Conservation (phyloP, 2,797 vertebrate genomes). For the Acanthis flammea region DNA sequence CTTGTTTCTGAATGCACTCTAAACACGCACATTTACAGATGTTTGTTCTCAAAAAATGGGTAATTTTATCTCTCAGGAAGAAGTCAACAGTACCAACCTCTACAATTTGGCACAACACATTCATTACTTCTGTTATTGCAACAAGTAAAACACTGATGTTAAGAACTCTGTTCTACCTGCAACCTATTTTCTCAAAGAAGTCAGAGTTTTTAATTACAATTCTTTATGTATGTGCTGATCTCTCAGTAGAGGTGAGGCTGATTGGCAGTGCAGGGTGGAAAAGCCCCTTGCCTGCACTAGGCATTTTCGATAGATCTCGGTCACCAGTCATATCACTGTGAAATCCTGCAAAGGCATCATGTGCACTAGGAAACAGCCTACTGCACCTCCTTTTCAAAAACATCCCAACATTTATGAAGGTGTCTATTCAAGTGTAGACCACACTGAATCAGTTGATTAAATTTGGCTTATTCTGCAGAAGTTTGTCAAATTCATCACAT, state of each 20-base stretch:
- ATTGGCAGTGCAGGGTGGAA: not conserved
- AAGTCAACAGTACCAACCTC: not conserved
- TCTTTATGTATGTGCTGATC: not conserved
- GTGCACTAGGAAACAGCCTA: not conserved
- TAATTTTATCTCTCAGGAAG: not conserved
- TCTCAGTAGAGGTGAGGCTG: not conserved
- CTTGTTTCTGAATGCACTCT: not conserved
- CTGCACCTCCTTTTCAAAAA: not conserved
- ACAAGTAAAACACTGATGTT: not conserved
- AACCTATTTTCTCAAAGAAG: not conserved
- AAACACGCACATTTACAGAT: not conserved
- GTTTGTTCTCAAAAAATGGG: not conserved
- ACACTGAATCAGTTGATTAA: not conserved
- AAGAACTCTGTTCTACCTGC: not conserved
- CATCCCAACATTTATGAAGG: not conserved
- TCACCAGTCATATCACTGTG: not conserved
- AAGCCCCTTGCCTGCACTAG: not conserved
- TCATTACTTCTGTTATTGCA: not conserved
- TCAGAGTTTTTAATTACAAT: not conserved
- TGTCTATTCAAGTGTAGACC: not conserved
- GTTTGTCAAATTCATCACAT: not conserved
- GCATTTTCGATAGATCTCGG: fast-evolving
- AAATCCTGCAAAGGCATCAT: not conserved
- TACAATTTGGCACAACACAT: not conserved
- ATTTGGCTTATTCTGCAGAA: not conserved